Base-by-base conservation (phyloP, 2,797 vertebrate genomes). In the Cryptoprocta ferox region DNA sequence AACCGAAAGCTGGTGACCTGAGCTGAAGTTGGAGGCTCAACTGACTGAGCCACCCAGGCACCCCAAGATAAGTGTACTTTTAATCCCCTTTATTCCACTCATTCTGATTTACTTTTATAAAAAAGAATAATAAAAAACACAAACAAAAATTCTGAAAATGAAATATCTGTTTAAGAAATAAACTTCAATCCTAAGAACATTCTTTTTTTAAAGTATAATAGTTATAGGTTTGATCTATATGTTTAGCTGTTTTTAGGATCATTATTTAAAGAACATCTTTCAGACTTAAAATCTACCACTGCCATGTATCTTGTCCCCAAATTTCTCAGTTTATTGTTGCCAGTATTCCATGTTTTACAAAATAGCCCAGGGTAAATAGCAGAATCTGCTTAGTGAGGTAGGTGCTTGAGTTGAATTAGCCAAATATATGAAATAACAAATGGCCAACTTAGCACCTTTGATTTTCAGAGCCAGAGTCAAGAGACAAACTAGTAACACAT, bases 181-280 rank as follows among this genome's bases (percentile, higher is more conserved):
- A 76, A 65, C 24, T 79, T 65, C 12, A 37, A 91, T 78, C 18
- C 4, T 68, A 70, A 92, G 21, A 93, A 45, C 7, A 50, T 9
- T 56, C 81, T 90, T 42, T 39, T 42, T 39, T 11, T 35, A 30
- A 75, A 86, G 24, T n/a, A 48, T 65, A 63, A 30, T 89, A 79
- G 76, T 66, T 95, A 30, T 21, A 68, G 14, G 61, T 65, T 30
- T 28, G 24, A 59, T 26, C 5, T 66, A 82, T 42, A 13, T 95
- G 59, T 30, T 56, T 71, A 71, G 5, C 63, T 79, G 19, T 91
- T 85, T 76, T 89, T 65, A 82, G 16, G 0, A 13, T 83, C 35
- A 28, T 89, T 82, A 71, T 66, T 91, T 96, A 87, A 94, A 76
- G 24, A 93, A 75, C 18, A 32, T 14, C 56, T 61, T 95, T 95